Evolutionary conservation across 2,888 invertebrate species (phyloP).

Genomic region (Linyphia triangularis): DNA sequence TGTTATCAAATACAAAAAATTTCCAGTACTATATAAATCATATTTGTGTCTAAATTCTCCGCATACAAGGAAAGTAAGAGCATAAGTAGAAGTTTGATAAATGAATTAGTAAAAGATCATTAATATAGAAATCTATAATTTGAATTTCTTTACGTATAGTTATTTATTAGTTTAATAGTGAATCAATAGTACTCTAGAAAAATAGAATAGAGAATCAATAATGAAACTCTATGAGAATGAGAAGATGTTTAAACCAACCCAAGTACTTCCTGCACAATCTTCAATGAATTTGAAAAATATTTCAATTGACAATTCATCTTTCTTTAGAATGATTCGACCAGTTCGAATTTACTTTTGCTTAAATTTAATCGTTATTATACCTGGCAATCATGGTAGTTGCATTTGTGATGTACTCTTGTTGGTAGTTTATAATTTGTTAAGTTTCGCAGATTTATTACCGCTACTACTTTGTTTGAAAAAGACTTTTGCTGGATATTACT

Average conservation of each 20-base stretch:
- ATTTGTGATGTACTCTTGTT: background rate
- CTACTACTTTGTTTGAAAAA: background rate
- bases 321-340: background rate
- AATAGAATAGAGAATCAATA: too few species aligned
- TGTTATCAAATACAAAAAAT: too few species aligned
- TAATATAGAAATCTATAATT: too few species aligned
- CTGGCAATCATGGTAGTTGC: background rate
- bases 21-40: too few species aligned
- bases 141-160: too few species aligned
- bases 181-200: too few species aligned
- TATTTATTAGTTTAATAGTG: too few species aligned
- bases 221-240: too few species aligned
- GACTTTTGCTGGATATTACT: background rate
- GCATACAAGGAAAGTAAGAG: too few species aligned
- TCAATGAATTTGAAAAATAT: background rate
- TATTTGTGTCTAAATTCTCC: too few species aligned
- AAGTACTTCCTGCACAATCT: background rate
- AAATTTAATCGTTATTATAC: background rate
- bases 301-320: background rate
- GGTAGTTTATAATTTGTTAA: background rate
- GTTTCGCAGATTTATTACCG: background rate
- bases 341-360: background rate
- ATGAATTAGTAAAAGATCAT: too few species aligned
- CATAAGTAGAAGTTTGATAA: too few species aligned
- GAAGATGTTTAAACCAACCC: background rate